Base-by-base conservation (phyloP, 1,140 invertebrate genomes). In the Drosophila guanche region DNA sequence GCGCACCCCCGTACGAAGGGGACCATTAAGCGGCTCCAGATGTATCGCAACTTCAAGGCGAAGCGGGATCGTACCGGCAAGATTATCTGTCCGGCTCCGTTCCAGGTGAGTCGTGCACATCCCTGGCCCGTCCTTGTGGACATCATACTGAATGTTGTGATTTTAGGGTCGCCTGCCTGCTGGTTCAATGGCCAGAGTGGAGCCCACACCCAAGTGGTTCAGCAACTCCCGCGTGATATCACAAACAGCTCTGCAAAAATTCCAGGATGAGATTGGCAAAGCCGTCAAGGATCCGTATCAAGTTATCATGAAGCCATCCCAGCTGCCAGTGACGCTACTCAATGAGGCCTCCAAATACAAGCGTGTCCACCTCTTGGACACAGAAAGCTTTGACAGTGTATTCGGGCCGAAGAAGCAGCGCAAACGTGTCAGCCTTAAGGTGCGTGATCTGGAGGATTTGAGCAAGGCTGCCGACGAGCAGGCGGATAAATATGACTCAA, bases 131-230 rank as follows among this genome's bases (percentile, higher is more conserved):
- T 3, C 12, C 3, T 1, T 23, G 10, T 0, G 7, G 3, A 1
- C 4, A 37, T 16, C 20, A 33, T 43, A 14, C 1, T 14, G n/a
- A 52, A 45, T 12, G 4, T 1, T 61, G 0, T 53, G 42, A 12
- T 40, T 55, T 70, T 97, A 99, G 95, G 96, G 95, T 41, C 95
- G 95, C 91, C 91, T 98, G 12, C 92, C 95, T n/a, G 95, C 97
- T 55, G 99, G 99, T 22, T 96, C 97, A 2, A 94, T 96, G 83
- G 97, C 98, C 37, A 93, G 99, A 50, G 96, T 99, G 5, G 98
- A 99, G 92, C 99, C 99, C 5, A 99, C 97, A 73, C 96, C 98
- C 86, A 98, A 97, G 92, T 99, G 99, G 99, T 99, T 99, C 93
- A 98, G 98, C 71, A 98, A 98, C 86, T 96, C 96, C 0, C 93